Evolutionary conservation across 2,113 vertebrate genomes (phyloP).

Genomic region (sheep (Ovis aries)): ARS-UI_Ramb_v3.0 NC_056077.1:27473001-27473500

Average conservation of each 20-base stretch:
- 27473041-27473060: background rate
- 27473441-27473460: background rate
- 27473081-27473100: background rate
- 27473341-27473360: background rate
- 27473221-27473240: background rate
- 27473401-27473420: background rate
- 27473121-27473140: background rate
- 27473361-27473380: background rate
- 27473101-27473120: background rate
- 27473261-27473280: background rate
- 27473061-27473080: background rate
- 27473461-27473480: background rate
- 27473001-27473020: background rate
- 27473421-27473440: background rate
- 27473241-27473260: background rate
- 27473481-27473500: background rate
- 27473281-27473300: background rate
- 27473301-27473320: background rate
- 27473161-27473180: background rate
- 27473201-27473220: background rate
- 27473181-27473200: background rate
- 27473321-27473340: background rate
- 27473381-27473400: rapidly evolving
- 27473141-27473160: background rate
- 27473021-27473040: background rate